Conservation (phyloP, 2,113 vertebrate genomes). For the Hyperopisus bebe region DNA sequence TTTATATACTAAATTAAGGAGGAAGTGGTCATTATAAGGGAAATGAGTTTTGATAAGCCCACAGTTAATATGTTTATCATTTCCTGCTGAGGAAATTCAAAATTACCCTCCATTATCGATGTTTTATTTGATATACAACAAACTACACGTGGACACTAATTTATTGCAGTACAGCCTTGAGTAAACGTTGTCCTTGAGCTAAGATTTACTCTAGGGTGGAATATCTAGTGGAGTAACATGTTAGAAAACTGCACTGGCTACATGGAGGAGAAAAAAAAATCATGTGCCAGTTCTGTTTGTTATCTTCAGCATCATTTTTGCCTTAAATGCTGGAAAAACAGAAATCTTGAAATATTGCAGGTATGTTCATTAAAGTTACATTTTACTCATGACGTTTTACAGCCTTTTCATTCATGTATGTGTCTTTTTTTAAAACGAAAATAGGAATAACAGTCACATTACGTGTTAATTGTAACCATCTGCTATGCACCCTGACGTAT, state of each 20-base stretch:
- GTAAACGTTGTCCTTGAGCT: neutral
- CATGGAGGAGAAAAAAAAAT: neutral
- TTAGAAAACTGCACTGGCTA: neutral
- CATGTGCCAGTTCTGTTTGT: neutral
- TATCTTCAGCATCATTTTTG: neutral
- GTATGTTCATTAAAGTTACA: neutral
- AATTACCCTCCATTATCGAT: neutral
- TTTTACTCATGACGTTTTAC: neutral
- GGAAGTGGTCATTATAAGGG: neutral
- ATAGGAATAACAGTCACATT: neutral
- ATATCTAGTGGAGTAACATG: neutral
- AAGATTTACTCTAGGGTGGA: constrained; percentile 1
- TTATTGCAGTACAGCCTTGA: neutral
- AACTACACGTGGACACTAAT: neutral
- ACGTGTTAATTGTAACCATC: neutral
- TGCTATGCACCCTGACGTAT: neutral
- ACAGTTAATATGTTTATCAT: neutral
- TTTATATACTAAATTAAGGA: neutral
- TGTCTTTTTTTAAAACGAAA: neutral
- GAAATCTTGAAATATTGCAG: neutral
- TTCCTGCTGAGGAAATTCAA: neutral
- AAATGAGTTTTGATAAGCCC: neutral
- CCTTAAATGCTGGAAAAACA: neutral
- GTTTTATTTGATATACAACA: neutral
- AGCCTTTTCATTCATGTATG: neutral